Evolutionary conservation across 2,113 vertebrate genomes (phyloP), one percentile per base, ranked within the genome.

Genomic region (human (Homo sapiens)): DNA sequence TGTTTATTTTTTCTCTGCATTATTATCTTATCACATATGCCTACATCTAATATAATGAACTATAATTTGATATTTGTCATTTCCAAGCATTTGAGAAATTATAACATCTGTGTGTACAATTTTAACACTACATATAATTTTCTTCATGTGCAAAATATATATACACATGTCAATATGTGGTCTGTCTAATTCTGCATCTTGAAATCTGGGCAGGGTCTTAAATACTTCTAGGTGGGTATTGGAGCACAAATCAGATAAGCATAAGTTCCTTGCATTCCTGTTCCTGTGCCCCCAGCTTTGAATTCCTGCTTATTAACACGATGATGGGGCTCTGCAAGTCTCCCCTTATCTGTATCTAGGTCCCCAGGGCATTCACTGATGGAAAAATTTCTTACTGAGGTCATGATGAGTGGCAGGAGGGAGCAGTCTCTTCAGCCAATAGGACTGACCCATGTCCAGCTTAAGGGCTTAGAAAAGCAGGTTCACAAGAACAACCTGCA

Each of bases 401-500:
- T 23, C 43, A 43, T 4, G 20, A 25, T 5, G 8, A 20, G 7
- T 11, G 23, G 13, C 22, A 3, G 61, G 61, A 79, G 25, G 20
- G 0, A 72, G 48, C 3, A 52, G 7, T 18, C 8, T 40, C 30
- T 27, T 45, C 75, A 75, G 38, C 75, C 82, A 96, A 55, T 96
- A 35, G n/a, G 61, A 89, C 45, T 12, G 25, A 93, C 61, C 80
- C 52, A 38, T 23, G 18, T 80, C 92, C 75, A 4, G 2, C 3
- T 6, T 5, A 25, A 23, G 43, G 2, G 11, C 18, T n/a, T 27
- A 43, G 50, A 82, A 88, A 92, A 87, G 66, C 27, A 22, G 6
- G 35, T 48, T 4, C 2, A 0, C 1, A 16, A 2, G 12, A 4
- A 9, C 11, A 3, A 12, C 1, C 5, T 1, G 5, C 48, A 59